These are phyloP conservation scores for Halichondria panicea DNA, from an alignment of 37 sponge, comb jelly and placozoan genomes.

Conservation along the genomic window DNA sequence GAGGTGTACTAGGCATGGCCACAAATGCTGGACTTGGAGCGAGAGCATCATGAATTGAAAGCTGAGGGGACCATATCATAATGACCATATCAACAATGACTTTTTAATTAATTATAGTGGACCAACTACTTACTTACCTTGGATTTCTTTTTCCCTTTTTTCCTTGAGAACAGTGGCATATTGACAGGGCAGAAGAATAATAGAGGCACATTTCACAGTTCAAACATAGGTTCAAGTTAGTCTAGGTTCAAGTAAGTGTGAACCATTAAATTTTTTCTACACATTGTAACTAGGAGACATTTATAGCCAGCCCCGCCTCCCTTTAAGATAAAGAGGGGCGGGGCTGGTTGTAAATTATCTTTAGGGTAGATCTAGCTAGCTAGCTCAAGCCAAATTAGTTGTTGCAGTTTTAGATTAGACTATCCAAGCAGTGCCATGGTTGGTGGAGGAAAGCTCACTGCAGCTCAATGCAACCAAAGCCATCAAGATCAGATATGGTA, in stretches of 20 bases:
- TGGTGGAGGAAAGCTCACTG: slow-evolving; percentile 31
- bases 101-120: too few relatives aligned
- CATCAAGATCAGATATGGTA: slow-evolving; percentile 70
- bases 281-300: too few relatives aligned
- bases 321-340: neutral
- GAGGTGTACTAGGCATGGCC: slow-evolving; percentile 32
- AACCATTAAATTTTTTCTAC: too few relatives aligned
- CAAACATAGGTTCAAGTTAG: too few relatives aligned
- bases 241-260: too few relatives aligned
- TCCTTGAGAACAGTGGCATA: neutral
- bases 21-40: slow-evolving; percentile 27
- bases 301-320: slow-evolving; percentile 1
- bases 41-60: slow-evolving; percentile 7
- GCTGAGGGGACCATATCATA: neutral
- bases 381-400: too few relatives aligned
- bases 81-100: neutral
- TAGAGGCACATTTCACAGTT: neutral
- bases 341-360: too few relatives aligned
- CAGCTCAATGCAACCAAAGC: slow-evolving; percentile 22
- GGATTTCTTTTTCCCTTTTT: neutral
- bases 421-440: neutral
- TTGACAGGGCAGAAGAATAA: neutral
- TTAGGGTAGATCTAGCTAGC: too few relatives aligned
- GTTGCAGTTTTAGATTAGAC: too few relatives aligned
- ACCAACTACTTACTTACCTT: neutral